phyloP scores from a whole-genome alignment of 2,797 vertebrate genomes.

The Oryzias dopingdopingensis region DNA sequence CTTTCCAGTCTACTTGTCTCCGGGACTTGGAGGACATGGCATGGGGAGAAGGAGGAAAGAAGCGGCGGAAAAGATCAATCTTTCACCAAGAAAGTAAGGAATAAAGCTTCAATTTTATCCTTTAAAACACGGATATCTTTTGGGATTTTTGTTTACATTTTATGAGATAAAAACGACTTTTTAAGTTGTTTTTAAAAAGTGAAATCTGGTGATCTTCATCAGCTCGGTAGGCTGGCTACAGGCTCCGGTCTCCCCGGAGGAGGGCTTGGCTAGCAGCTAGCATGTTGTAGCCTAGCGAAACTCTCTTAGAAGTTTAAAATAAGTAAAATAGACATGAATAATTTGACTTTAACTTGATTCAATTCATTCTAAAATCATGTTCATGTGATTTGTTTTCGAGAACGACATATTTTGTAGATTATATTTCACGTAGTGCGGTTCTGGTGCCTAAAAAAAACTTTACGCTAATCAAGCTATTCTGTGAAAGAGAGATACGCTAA shows the following conservation, averaged over 20 bases:
- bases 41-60: conserved; percentile 54
- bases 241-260: conserved; percentile 25
- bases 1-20: conserved; percentile 73
- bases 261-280: conserved; percentile 59
- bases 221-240: conserved; percentile 31
- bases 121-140: conserved; percentile 1
- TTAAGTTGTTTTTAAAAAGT: conserved; percentile 5
- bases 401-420: too few species aligned
- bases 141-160: conserved; percentile 40
- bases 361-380: too few species aligned
- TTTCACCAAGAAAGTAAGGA: conserved; percentile 36
- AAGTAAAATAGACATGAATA: too few species aligned
- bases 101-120: neutral
- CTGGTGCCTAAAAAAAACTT: neutral
- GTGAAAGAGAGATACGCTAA: conserved; percentile 43
- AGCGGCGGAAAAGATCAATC: conserved; percentile 32
- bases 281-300: conserved; percentile 37
- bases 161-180: conserved; percentile 37
- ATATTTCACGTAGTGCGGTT: too few species aligned
- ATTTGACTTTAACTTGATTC: too few species aligned
- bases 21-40: conserved; percentile 67
- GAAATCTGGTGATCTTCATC: conserved; percentile 41
- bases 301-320: conserved; percentile 74
- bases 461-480: conserved; percentile 15
- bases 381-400: too few species aligned